These are phyloP conservation scores for Phania funesta DNA, from an alignment of 2,888 invertebrate genomes.

Conservation along the genomic window DNA sequence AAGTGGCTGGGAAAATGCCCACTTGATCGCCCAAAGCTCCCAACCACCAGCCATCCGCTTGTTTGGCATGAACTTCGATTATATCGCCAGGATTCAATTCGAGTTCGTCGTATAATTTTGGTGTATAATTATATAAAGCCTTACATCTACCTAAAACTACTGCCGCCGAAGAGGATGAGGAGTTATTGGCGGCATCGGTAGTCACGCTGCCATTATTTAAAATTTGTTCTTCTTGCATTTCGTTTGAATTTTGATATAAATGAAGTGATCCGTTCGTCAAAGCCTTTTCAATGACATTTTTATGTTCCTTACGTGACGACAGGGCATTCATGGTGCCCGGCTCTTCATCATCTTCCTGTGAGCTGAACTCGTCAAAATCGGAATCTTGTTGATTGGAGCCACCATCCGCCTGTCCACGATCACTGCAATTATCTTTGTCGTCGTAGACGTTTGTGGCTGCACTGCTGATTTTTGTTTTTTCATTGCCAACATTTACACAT, in stretches of 20 bases:
- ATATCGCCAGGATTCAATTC: constrained; percentile 89
- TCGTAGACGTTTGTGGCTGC: constrained; percentile 70
- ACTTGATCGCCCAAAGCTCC: constrained; percentile 90
- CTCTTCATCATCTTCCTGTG: constrained; percentile 84
- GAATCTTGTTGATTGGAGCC: constrained; percentile 93
- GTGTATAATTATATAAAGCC: constrained; percentile 93
- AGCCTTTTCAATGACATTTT: constrained; percentile 65
- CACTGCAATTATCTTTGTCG: constrained; percentile 74
- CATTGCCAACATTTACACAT: constrained; percentile 68
- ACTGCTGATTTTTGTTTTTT: constrained; percentile 69
- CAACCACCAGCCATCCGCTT: constrained; percentile 97
- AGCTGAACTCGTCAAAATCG: constrained; percentile 92
- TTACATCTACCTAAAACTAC: constrained; percentile 86
- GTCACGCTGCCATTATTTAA: constrained; percentile 29
- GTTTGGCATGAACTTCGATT: constrained; percentile 93
- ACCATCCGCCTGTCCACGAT: constrained; percentile 84
- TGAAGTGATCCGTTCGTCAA: constrained; percentile 65
- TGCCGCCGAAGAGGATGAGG: constrained; percentile 21
- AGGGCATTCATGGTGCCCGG: constrained; percentile 67
- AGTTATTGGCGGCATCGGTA: constrained; percentile 14
- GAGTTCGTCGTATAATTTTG: constrained; percentile 93
- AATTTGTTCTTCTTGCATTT: constrained; percentile 52
- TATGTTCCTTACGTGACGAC: constrained; percentile 64
- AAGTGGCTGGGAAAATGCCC: constrained; percentile 96
- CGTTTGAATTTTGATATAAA: constrained; percentile 68